Base-by-base conservation (phyloP, 2,113 vertebrate species). In the Corythornis cristatus region DNA sequence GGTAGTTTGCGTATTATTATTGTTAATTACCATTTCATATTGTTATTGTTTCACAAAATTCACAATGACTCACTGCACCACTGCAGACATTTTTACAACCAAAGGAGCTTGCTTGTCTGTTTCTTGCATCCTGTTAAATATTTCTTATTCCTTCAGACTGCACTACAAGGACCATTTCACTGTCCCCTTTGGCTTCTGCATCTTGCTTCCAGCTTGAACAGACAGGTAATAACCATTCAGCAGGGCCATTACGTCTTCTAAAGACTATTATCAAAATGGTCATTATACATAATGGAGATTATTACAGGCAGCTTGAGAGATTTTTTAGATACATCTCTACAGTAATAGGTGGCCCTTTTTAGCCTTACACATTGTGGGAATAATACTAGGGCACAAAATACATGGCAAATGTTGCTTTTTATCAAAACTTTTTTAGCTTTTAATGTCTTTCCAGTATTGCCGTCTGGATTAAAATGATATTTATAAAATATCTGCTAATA, bases 241-340 rank as follows among this genome's bases (percentile, higher is more conserved):
- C 51, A 54, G 96, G 95, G 95, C 97, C 97, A 98, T 98, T 98
- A 98, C 96, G 97, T 98, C 97, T 98, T 98, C 97, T 98, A 98
- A 98, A 98, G 97, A 97, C 98, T 98, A 98, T 98, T 98, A 98
- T 98, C 98, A 98, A 98, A 98, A 97, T 98, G 97, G 97, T 98
- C 97, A 98, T 98, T 98, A 98, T 98, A 98, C 97, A 98, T 98
- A 98, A 98, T 98, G 97, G 98, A 98, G 98, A 98, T 98, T 98
- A 98, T 98, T 98, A 98, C 97, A 98, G 97, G 97, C 97, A 98
- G 97, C 97, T 98, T 98, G 97, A 98, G 98, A 98, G 97, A 97
- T 97, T 97, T 98, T 98, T 98, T 98, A 97, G 98, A 98, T 97
- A 98, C 97, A 98, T 98, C 97, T 98, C 97, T 96, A 92, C 94